Percentiles rank a stretch among this genome's conserved stretches.
phyloP scores from a whole-genome alignment of 1,140 invertebrate species.

The Rhyzopertha dominica region DNA sequence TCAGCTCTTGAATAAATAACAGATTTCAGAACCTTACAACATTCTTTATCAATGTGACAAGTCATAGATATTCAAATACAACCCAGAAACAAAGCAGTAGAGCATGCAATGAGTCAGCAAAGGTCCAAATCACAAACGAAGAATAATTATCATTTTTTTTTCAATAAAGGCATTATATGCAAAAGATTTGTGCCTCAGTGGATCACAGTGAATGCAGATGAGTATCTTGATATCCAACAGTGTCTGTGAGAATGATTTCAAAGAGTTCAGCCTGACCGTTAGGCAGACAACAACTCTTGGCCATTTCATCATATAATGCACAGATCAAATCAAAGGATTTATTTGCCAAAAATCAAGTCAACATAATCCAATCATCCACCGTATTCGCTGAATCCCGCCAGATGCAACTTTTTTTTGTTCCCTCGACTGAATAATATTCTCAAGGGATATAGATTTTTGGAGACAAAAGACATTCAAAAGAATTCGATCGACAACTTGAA shows the following conservation, averaged over 20 bases:
- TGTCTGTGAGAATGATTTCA: slow-evolving; percentile 1
- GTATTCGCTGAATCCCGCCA: too few relatives aligned
- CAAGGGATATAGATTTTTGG: too few relatives aligned
- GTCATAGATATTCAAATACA: slow-evolving; percentile 1
- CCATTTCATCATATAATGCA: too few relatives aligned
- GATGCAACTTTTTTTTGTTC: too few relatives aligned
- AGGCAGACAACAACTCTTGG: slow-evolving; percentile 1
- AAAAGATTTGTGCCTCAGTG: slow-evolving; percentile 1
- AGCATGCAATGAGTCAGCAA: slow-evolving; percentile 1
- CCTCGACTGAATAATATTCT: too few relatives aligned
- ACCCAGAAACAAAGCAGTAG: slow-evolving; percentile 1
- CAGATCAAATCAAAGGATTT: background rate
- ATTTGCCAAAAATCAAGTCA: slow-evolving; percentile 2
- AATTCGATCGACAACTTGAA: too few relatives aligned
- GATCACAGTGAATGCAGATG: slow-evolving; percentile 1
- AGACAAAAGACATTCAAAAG: too few relatives aligned
- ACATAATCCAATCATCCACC: slow-evolving; percentile 1
- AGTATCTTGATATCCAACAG: background rate
- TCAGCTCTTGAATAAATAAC: too few relatives aligned
- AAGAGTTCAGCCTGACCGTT: slow-evolving; percentile 1
- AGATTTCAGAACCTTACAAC: too few relatives aligned
- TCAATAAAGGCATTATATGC: background rate
- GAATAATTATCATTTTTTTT: background rate
- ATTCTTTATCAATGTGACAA: too few relatives aligned
- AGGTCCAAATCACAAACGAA: background rate